Evolutionary conservation across 1,140 invertebrate genomes (phyloP).

Genomic region (Bombus confusus): DNA sequence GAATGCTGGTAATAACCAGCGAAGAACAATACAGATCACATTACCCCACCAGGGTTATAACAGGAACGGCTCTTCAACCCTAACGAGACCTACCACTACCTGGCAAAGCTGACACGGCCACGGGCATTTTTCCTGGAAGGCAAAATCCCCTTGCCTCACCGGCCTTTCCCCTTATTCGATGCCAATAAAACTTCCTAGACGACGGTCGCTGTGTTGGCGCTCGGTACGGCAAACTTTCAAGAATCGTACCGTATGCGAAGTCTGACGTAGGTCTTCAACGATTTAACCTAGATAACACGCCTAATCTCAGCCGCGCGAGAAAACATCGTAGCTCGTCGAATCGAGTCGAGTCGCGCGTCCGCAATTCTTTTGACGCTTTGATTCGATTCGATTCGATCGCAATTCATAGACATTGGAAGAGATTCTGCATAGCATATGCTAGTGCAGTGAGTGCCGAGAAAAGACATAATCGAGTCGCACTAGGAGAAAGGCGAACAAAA

Average conservation of each 20-base stretch:
- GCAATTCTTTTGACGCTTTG: neutral
- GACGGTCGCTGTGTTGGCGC: constrained; percentile 32
- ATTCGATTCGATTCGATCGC: neutral
- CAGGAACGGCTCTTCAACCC: constrained; percentile 46
- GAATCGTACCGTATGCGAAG: constrained; percentile 52
- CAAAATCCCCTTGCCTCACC: constrained; percentile 47
- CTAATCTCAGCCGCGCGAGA: constrained; percentile 48
- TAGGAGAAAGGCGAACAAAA: constrained; percentile 75
- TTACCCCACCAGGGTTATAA: constrained; percentile 31
- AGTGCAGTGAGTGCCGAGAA: constrained; percentile 18
- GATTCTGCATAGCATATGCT: constrained; percentile 33
- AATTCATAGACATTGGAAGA: neutral
- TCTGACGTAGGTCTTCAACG: constrained; percentile 56
- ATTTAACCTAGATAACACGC: constrained; percentile 56
- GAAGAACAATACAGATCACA: constrained; percentile 46
- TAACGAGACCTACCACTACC: constrained; percentile 47
- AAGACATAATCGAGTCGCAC: constrained; percentile 47
- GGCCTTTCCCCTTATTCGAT: constrained; percentile 37
- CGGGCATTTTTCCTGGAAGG: constrained; percentile 60
- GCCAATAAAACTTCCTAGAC: constrained; percentile 56
- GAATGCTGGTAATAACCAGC: constrained; percentile 15
- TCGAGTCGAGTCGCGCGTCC: neutral
- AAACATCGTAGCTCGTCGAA: constrained; percentile 26
- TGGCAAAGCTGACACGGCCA: constrained; percentile 36
- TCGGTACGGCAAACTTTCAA: constrained; percentile 56